phyloP scores from a whole-genome alignment of 92 coral and sea anemone genomes.

The Virgularia gustaviana region DNA sequence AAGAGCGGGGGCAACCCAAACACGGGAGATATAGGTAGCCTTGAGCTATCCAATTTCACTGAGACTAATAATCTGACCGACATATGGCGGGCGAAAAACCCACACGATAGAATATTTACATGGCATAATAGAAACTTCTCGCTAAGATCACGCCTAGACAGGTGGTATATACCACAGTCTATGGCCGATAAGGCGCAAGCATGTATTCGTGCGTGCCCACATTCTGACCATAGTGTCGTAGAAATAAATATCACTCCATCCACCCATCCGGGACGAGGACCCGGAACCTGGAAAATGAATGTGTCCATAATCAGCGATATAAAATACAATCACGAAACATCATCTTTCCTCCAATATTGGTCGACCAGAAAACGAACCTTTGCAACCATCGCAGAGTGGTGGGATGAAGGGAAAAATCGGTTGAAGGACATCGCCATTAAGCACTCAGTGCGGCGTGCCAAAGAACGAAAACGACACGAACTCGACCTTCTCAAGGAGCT shows the following conservation, averaged over 20 bases:
- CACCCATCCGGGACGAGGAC: neutral
- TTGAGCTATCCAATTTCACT: neutral
- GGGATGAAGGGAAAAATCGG: neutral
- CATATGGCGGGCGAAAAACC: constrained; percentile 8
- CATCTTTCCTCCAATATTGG: neutral
- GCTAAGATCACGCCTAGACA: constrained; percentile 8
- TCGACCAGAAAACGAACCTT: neutral
- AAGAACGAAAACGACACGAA: neutral
- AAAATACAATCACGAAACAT: neutral
- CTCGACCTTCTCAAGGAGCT: neutral
- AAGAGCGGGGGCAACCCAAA: constrained; percentile 24
- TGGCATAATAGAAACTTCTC: constrained; percentile 12
- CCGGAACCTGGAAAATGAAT: constrained; percentile 36
- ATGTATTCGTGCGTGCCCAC: neutral
- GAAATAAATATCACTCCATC: neutral
- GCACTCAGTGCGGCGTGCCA: neutral
- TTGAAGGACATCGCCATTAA: neutral
- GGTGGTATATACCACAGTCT: neutral
- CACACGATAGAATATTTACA: neutral
- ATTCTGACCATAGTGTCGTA: constrained; percentile 16
- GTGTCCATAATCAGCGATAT: neutral
- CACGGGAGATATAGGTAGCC: neutral
- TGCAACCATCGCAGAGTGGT: neutral
- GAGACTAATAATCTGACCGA: neutral
- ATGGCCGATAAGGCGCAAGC: neutral